phyloP scores from a whole-genome alignment of 1,140 invertebrate species.

The Drosophila teissieri region DNA sequence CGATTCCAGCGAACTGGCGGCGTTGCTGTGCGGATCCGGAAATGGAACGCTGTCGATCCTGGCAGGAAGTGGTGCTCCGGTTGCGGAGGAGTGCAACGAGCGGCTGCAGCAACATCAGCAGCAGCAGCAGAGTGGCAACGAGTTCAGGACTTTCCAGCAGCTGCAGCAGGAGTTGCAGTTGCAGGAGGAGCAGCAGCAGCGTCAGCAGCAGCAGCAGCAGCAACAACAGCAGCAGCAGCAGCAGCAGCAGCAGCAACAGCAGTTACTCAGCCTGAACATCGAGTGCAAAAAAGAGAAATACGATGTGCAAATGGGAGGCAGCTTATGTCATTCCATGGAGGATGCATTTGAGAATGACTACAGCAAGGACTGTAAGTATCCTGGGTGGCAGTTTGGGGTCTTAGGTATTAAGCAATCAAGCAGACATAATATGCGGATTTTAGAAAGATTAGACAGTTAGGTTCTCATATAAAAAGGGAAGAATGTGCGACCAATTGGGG shows the following conservation, averaged over 20 bases:
- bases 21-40: constrained; percentile 71
- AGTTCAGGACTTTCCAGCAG: constrained; percentile 62
- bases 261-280: constrained; percentile 68
- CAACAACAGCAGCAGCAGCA: constrained; percentile 56
- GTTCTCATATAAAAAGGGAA: not conserved
- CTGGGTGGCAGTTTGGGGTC: not conserved
- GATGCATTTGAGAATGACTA: constrained; percentile 83
- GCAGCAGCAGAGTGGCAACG: constrained; percentile 20
- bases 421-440: not conserved
- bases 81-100: constrained; percentile 52
- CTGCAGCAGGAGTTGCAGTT: constrained; percentile 59
- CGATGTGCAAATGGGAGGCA: constrained; percentile 59
- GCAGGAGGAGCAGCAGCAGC: constrained; percentile 54
- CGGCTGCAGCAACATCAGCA: constrained; percentile 37
- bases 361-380: constrained; percentile 84
- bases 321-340: constrained; percentile 75
- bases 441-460: no score
- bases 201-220: constrained; percentile 37
- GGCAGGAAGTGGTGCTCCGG: constrained; percentile 38
- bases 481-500: not conserved
- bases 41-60: constrained; percentile 71
- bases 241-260: constrained; percentile 64
- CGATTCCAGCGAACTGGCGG: constrained; percentile 76
- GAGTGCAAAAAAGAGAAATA: constrained; percentile 82
- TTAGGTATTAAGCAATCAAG: not conserved